Conservation (phyloP, 2,113 vertebrate genomes). For the Mixornis gularis region DNA sequence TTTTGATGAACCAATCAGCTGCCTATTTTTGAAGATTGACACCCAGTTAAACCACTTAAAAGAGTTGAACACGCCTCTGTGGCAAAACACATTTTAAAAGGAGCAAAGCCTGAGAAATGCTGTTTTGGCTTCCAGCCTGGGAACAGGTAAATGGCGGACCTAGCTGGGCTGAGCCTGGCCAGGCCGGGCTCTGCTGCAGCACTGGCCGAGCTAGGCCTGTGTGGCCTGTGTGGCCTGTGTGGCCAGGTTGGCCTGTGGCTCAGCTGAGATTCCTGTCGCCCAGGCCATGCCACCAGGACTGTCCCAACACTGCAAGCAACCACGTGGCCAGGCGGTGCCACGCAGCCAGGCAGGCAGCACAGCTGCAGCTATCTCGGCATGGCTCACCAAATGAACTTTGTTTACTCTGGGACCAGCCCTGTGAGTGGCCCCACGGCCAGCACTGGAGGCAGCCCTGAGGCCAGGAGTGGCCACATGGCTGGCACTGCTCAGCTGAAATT, state of each 20-base stretch:
- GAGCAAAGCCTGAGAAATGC: background rate
- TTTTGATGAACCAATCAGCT: background rate
- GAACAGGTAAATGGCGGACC: no score
- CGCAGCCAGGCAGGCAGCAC: rapidly evolving
- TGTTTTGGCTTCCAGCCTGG: background rate
- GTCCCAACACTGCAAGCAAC: background rate
- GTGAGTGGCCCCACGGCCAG: rapidly evolving
- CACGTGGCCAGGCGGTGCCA: no score
- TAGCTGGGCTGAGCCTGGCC: background rate
- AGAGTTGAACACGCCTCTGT: background rate
- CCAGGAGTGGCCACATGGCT: rapidly evolving
- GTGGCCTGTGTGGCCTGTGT: background rate
- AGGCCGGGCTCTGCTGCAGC: background rate
- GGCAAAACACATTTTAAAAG: background rate
- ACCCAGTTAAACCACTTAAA: background rate
- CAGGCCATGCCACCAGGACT: background rate
- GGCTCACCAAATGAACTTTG: background rate
- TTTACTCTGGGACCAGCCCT: background rate
- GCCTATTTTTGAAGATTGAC: background rate
- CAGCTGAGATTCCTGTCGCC: background rate
- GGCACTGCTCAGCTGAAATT: background rate
- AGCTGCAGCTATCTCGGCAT: background rate
- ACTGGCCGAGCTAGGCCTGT: rapidly evolving
- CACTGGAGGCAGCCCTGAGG: background rate
- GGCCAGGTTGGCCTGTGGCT: background rate